Base-by-base conservation (phyloP, 2,888 invertebrate species). In the Didymodactylos carnosus region DNA sequence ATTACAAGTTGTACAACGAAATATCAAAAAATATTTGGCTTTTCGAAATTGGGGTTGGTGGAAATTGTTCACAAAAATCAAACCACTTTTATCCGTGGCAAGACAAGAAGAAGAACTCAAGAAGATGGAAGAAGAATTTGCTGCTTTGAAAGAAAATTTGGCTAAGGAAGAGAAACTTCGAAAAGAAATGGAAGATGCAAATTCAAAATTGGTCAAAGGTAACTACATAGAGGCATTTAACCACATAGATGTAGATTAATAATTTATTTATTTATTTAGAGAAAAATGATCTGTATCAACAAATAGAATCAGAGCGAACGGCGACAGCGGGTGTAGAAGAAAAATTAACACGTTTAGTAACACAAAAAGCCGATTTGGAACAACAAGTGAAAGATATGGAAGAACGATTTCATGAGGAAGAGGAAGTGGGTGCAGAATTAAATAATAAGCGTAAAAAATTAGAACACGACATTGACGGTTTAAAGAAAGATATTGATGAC, bases 21-120 rank as follows among this genome's bases (percentile, higher is more conserved):
- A 98, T 88, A 90, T 98, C 88, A 91, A 97, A 86, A 93, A 93
- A 85, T 99, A 97, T 90, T 89, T 98, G 87, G 90, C 92, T 84
- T 89, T 98, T 84, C 92, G 95, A 86, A 97, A 93, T 86, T 98
- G 98, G 98, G 91, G 92, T 84, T 98, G 98, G 98, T 99, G 94
- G 93, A 94, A 94, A 87, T 86, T 99, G 88, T 98, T 95, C 93
- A 92, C 92, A 88, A 94, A 91, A 88, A 80, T 95, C 89, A 94
- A 94, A 88, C 95, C 98, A 82, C 89, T 98, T 84, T 91, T 99
- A 88, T 94, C 94, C 88, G 92, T 93, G 87, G 91, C 91, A 85
- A 91, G 94, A 83, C 89, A 94, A 87, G 97, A 97, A 88, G 98
- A 98, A 88, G 95, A 98, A 87, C 89, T 98, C 86, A 94, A 93